phyloP scores from a whole-genome alignment of 2,797 vertebrate species.

The Parauchenoglanis ngamensis region DNA sequence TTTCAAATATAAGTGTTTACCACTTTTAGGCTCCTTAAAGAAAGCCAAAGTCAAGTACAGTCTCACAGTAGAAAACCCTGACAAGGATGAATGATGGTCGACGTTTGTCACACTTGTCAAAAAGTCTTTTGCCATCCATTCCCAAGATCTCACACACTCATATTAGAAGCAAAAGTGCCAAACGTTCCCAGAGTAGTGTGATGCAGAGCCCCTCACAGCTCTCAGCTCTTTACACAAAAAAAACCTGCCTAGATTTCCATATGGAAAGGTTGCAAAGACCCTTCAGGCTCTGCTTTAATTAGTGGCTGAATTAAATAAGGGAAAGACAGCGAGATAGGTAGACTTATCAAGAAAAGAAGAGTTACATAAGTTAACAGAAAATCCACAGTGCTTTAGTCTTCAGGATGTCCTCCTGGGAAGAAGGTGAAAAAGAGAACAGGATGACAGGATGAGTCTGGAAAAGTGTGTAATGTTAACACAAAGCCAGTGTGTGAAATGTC shows the following conservation, averaged over 20 bases:
- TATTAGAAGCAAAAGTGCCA: slow-evolving; percentile 71
- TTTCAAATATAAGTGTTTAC: background rate
- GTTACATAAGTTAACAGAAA: slow-evolving; percentile 65
- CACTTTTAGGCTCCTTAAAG: background rate
- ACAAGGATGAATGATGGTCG: slow-evolving; percentile 70
- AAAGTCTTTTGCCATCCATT: slow-evolving; percentile 63
- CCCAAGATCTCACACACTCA: slow-evolving; percentile 68
- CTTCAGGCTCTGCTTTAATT: slow-evolving; percentile 82
- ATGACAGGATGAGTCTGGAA: slow-evolving; percentile 41
- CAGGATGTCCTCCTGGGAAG: slow-evolving; percentile 53
- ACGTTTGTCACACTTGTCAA: slow-evolving; percentile 80
- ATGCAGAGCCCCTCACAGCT: slow-evolving; percentile 35
- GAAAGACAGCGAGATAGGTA: slow-evolving; percentile 61
- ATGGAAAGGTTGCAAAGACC: slow-evolving; percentile 83
- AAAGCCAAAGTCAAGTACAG: background rate
- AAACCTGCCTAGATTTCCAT: slow-evolving; percentile 74
- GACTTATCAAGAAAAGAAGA: slow-evolving; percentile 68
- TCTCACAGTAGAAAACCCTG: background rate
- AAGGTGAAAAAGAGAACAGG: slow-evolving; percentile 41
- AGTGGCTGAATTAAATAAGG: slow-evolving; percentile 68
- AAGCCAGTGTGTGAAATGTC: slow-evolving; percentile 46
- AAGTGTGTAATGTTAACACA: slow-evolving; percentile 41
- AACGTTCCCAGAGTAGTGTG: slow-evolving; percentile 73
- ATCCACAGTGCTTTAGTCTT: slow-evolving; percentile 62
- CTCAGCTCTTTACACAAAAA: slow-evolving; percentile 52